Evolutionary conservation across 1,140 invertebrate species (phyloP), one percentile per base, ranked within the genome.

Genomic region (Drosophila novamexicana): DNA sequence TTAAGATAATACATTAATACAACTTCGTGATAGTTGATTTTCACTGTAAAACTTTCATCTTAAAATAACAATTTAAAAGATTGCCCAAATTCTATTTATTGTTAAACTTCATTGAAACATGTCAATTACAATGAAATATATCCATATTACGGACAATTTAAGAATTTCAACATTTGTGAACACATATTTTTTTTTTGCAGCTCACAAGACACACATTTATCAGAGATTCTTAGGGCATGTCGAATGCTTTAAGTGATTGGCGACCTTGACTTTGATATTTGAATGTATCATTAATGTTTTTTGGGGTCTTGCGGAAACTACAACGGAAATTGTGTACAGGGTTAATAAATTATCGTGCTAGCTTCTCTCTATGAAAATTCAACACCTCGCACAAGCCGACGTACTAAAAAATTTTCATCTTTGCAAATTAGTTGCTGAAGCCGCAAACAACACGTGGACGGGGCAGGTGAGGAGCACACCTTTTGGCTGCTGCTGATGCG

Each of bases 401-500:
- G 34, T 45, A 22, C 39, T 47, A 7, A 44, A 53, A 63, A 39
- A 18, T 63, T 63, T 29, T 42, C 22, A 52, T 29, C 7, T 40
- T 56, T 32, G 49, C 42, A 76, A 76, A 72, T 76, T 76, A 70
- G 59, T 64, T 65, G 8, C 32, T 40, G 16, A 40, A 69, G 59
- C 22, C 44, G 14, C 52, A 62, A 52, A 57, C 36, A 18, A 36
- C n/a, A 22, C 3, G 12, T 16, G 65, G 0, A 1, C n/a, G 29
- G n/a, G 22, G 37, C 16, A 14, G 34, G 7, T 7, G 53, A 36
- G 16, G 65, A 75, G 73, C 44, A 76, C 64, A 88, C 79, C 83
- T 83, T 86, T 79, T 54, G 42, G 53, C 59, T 45, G 57, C 44
- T 66, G 39, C 29, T 71, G 75, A 68, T 62, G 66, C 77, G 83